These are phyloP conservation scores for Drosophila limbata DNA, from an alignment of 2,888 invertebrate species.

Conservation along the genomic window DNA sequence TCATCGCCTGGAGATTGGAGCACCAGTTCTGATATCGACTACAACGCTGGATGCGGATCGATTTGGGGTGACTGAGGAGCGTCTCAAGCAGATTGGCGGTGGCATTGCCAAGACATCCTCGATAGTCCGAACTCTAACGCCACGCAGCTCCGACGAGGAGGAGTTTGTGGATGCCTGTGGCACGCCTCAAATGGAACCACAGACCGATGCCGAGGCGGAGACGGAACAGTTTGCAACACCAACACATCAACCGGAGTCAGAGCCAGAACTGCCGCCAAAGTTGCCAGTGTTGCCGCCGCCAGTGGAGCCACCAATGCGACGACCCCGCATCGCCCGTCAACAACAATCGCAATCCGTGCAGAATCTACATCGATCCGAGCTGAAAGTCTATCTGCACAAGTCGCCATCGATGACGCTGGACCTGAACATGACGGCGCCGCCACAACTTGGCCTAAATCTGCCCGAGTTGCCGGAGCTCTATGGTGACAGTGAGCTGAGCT, in stretches of 20 bases:
- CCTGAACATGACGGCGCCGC: conserved; percentile 68
- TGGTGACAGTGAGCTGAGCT: conserved; percentile 68
- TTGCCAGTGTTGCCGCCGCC: conserved; percentile 11
- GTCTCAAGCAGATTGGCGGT: conserved; percentile 80
- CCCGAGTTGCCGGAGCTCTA: conserved; percentile 78
- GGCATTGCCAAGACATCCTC: conserved; percentile 73
- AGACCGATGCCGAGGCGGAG: conserved; percentile 22
- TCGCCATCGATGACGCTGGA: conserved; percentile 82
- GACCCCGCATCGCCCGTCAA: conserved; percentile 60
- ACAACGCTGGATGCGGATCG: conserved; percentile 84
- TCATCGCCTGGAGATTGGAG: conserved; percentile 84
- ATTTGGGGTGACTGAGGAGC: conserved; percentile 80
- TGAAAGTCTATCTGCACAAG: conserved; percentile 82
- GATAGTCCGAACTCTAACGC: conserved; percentile 63
- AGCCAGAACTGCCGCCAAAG: conserved; percentile 11
- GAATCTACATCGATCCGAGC: conserved; percentile 83
- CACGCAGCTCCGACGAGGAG: conserved; percentile 84
- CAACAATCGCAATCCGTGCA: conserved; percentile 83
- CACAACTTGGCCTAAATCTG: conserved; percentile 66
- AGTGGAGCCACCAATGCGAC: conserved; percentile 42
- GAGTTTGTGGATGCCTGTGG: conserved; percentile 83
- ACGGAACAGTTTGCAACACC: conserved; percentile 44
- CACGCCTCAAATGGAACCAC: conserved; percentile 60
- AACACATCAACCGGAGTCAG: conserved; percentile 46
- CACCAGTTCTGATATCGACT: conserved; percentile 84